Evolutionary conservation across 2,888 invertebrate species (phyloP), one percentile per base, ranked within the genome.

Genomic region (Erebia epiphron): DNA sequence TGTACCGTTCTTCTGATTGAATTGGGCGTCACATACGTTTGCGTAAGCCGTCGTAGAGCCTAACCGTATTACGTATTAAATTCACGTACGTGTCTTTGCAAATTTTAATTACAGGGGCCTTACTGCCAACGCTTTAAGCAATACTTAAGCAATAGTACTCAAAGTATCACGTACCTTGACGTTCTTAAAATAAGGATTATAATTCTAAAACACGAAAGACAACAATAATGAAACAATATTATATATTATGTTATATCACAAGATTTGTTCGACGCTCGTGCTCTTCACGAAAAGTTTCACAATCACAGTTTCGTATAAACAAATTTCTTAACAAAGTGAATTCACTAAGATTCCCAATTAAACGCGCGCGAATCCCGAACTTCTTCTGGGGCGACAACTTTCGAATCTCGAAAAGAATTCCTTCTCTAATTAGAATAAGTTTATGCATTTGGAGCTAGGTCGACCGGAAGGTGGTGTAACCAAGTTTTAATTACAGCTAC

Each of bases 361-460:
- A 91, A 89, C 84, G 88, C 84, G 89, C 86, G 89, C 90, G 90
- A 88, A 86, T 87, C 82, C 82, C 84, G 83, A 90, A 91, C 82
- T 91, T 90, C 77, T 80, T 79, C 72, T 69, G 75, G 72, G 73
- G 76, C 80, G 82, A 82, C 80, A 88, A 90, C 85, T 91, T 89
- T 87, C 87, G 88, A 91, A 91, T 91, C 90, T 91, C 88, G 83
- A 78, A 87, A 92, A 92, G 91, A 92, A 92, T 92, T 90, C 82
- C 82, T 83, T 83, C 83, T 82, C 83, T 92, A 92, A 92, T 92
- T 92, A 91, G 91, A 87, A 87, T 87, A 92, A 92, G 90, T 92
- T 91, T 91, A 92, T 92, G 88, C 89, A 91, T 87, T 87, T 81
- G 81, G 80, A 87, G 85, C 86, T 86, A 86, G 86, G 86, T 86